phyloP scores from a whole-genome alignment of 1,140 invertebrate genomes.

The Palaemon carinicauda region DNA sequence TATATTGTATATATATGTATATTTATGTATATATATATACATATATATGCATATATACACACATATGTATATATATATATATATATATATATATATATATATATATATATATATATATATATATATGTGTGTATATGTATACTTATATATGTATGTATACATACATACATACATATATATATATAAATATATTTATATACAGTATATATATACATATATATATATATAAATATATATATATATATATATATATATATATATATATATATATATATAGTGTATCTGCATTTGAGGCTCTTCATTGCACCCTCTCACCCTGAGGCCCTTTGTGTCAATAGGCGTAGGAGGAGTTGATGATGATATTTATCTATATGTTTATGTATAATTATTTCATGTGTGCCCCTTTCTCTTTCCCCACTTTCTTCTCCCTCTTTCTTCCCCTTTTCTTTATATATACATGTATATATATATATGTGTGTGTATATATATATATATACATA shows the following conservation, averaged over 20 bases:
- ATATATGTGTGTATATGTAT: neutral
- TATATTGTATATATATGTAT: neutral
- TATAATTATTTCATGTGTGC: too few relatives aligned
- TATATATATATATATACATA: slow-evolving; percentile 22
- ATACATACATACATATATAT: neutral
- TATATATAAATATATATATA: neutral
- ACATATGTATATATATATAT: neutral
- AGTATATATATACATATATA: slow-evolving; percentile 22
- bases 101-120: neutral
- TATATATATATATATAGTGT: too few relatives aligned
- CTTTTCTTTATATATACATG: neutral
- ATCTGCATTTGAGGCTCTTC: too few relatives aligned
- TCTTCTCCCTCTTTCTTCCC: too few relatives aligned
- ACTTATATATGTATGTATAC: neutral
- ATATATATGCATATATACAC: neutral
- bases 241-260: neutral
- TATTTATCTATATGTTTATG: too few relatives aligned
- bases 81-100: neutral
- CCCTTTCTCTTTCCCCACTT: too few relatives aligned
- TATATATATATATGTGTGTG: slow-evolving; percentile 10
- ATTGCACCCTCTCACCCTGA: too few relatives aligned
- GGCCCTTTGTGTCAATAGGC: too few relatives aligned
- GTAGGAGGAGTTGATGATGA: too few relatives aligned
- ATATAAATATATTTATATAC: slow-evolving; percentile 11
- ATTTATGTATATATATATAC: neutral